Conservation (phyloP, 2,888 invertebrate genomes). For the Lasioglossum malachurum region DNA sequence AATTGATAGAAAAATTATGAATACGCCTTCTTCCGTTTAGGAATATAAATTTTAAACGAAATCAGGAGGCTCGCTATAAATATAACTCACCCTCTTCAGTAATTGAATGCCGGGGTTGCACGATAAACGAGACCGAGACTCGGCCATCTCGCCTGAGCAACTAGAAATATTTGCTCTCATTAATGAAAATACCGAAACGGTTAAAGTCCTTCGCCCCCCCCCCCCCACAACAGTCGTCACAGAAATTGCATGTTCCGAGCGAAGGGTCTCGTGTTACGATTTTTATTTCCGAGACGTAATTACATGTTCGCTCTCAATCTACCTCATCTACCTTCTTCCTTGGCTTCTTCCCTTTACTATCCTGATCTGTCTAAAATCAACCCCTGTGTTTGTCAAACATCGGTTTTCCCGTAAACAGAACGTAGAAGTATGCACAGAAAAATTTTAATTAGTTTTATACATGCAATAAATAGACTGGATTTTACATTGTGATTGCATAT, state of each 20-base stretch:
- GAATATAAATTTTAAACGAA: slow-evolving; percentile 45
- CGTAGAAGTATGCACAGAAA: not conserved
- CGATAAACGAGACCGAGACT: slow-evolving; percentile 44
- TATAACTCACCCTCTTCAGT: slow-evolving; percentile 27
- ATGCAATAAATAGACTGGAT: not conserved
- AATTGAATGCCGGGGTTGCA: slow-evolving; percentile 52
- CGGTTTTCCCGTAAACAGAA: not conserved
- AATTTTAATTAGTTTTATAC: not conserved
- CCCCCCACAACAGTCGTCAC: not conserved
- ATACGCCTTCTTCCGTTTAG: slow-evolving; percentile 1
- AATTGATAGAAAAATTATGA: slow-evolving; percentile 57
- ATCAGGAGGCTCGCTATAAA: slow-evolving; percentile 34
- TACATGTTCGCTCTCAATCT: slow-evolving; percentile 1
- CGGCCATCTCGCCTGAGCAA: not conserved
- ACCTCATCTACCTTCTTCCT: not conserved
- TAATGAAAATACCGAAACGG: slow-evolving; percentile 41
- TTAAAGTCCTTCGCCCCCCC: not conserved
- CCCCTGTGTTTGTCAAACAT: not conserved
- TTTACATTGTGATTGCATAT: not conserved
- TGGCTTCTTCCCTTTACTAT: not conserved
- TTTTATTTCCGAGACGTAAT: slow-evolving; percentile 34
- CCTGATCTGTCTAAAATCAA: not conserved
- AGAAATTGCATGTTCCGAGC: slow-evolving; percentile 26
- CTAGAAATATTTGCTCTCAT: slow-evolving; percentile 51
- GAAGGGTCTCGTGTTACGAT: not conserved